Conservation (phyloP, 2,888 invertebrate species). For the Resseliella maxima region DNA sequence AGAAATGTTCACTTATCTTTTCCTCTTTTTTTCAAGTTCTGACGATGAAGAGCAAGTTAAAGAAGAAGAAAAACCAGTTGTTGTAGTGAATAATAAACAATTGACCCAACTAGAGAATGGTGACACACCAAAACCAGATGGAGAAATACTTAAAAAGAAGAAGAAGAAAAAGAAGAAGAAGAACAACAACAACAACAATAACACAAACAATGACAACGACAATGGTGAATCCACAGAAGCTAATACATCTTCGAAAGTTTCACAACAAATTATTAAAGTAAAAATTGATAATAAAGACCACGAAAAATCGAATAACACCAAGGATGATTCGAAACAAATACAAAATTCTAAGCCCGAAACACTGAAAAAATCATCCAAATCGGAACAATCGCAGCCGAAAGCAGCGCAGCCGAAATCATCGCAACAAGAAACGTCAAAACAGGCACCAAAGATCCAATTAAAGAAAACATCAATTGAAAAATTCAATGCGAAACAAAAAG, state of each 20-base stretch:
- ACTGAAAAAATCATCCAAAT: neutral
- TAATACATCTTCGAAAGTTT: neutral
- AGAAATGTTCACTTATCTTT: neutral
- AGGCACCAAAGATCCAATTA: too few relatives aligned
- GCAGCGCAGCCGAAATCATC: slow-evolving; percentile 60
- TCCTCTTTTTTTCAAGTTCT: slow-evolving; percentile 61
- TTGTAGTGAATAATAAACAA: slow-evolving; percentile 57
- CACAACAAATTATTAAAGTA: neutral
- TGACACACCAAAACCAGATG: slow-evolving; percentile 58
- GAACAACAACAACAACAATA: slow-evolving; percentile 57
- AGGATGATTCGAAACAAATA: slow-evolving; percentile 55
- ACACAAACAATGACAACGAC: slow-evolving; percentile 59
- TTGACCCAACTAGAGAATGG: slow-evolving; percentile 57
- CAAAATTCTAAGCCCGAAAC: slow-evolving; percentile 55
- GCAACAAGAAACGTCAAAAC: slow-evolving; percentile 62
- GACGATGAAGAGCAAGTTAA: slow-evolving; percentile 63
- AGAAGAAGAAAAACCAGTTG: slow-evolving; percentile 57
- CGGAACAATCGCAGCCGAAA: neutral
- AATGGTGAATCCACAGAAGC: slow-evolving; percentile 57
- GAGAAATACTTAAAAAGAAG: slow-evolving; percentile 59
- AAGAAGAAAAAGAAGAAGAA: slow-evolving; percentile 62
- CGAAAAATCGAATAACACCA: slow-evolving; percentile 11
- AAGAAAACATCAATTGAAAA: slow-evolving; percentile 58
- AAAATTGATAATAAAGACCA: too few relatives aligned
- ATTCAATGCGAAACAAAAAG: slow-evolving; percentile 61